Percentiles rank a stretch among this genome's conserved stretches.
Evolutionary conservation across 1,140 invertebrate genomes (phyloP).

Genomic region (Trichoplusia ni): DNA sequence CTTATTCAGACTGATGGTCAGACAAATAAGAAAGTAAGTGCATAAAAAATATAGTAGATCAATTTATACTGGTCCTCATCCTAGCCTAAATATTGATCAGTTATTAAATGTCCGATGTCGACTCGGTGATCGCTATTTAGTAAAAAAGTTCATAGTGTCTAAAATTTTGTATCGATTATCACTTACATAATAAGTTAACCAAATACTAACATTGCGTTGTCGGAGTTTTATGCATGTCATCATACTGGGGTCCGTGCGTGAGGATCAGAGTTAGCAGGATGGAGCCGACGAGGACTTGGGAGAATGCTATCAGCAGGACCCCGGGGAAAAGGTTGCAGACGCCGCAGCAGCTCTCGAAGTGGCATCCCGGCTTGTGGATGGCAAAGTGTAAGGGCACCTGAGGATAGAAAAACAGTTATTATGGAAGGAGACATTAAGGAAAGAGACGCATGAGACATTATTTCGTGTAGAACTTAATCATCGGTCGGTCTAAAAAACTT

Average conservation of each 20-base stretch:
- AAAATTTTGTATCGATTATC: too few relatives aligned
- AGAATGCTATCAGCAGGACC: conserved; percentile 65
- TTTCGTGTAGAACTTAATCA: too few relatives aligned
- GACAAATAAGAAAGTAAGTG: too few relatives aligned
- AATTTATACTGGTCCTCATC: too few relatives aligned
- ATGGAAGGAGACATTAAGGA: not conserved
- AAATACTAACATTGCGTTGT: conserved; percentile 53
- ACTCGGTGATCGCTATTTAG: too few relatives aligned
- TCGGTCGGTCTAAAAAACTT: too few relatives aligned
- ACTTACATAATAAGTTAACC: not conserved
- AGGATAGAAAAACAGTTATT: not conserved
- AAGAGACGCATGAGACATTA: not conserved
- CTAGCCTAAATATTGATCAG: too few relatives aligned
- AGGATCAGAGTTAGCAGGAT: conserved; percentile 63
- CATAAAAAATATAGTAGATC: too few relatives aligned
- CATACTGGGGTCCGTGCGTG: conserved; percentile 63
- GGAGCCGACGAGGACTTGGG: conserved; percentile 65
- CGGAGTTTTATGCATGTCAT: conserved; percentile 65
- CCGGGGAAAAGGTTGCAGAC: conserved; percentile 73
- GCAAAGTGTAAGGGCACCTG: conserved; percentile 60
- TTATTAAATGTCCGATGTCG: too few relatives aligned
- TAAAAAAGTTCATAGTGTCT: too few relatives aligned
- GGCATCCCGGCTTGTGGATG: conserved; percentile 68
- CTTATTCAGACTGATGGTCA: too few relatives aligned
- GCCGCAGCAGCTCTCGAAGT: conserved; percentile 73